phyloP scores from a whole-genome alignment of 2,888 invertebrate genomes.

The Phyllotreta striolata region DNA sequence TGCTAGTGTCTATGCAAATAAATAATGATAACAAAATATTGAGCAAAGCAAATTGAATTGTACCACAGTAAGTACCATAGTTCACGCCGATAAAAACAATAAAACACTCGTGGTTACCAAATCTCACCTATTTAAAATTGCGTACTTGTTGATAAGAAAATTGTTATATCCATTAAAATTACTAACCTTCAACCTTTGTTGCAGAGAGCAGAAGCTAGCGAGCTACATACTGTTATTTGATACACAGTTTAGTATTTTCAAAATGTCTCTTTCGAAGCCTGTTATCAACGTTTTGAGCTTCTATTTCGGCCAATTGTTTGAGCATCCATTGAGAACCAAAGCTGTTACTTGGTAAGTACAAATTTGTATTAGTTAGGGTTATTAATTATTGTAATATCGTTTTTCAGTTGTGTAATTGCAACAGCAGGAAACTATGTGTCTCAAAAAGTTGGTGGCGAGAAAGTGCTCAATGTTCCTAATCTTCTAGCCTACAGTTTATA shows the following conservation, averaged over 20 bases:
- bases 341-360: constrained; percentile 76
- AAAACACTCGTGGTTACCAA: neutral
- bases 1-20: too few relatives aligned
- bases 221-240: neutral
- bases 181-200: constrained; percentile 32
- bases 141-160: neutral
- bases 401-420: constrained; percentile 74
- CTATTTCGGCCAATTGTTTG: constrained; percentile 79
- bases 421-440: constrained; percentile 77
- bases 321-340: constrained; percentile 80
- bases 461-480: constrained; percentile 70
- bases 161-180: constrained; percentile 1
- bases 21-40: too few relatives aligned
- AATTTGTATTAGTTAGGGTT: neutral
- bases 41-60: too few relatives aligned
- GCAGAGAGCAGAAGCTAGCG: constrained; percentile 1
- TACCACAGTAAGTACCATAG: too few relatives aligned
- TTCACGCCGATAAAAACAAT: neutral
- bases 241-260: constrained; percentile 12
- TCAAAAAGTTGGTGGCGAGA: constrained; percentile 74
- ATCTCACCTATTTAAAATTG: neutral
- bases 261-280: constrained; percentile 77
- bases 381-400: constrained; percentile 20
- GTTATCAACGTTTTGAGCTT: constrained; percentile 72
- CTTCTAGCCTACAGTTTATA: constrained; percentile 77